Evolutionary conservation across 1,140 invertebrate species (phyloP), one percentile per base, ranked within the genome.

Genomic region (Eueides isabella): DNA sequence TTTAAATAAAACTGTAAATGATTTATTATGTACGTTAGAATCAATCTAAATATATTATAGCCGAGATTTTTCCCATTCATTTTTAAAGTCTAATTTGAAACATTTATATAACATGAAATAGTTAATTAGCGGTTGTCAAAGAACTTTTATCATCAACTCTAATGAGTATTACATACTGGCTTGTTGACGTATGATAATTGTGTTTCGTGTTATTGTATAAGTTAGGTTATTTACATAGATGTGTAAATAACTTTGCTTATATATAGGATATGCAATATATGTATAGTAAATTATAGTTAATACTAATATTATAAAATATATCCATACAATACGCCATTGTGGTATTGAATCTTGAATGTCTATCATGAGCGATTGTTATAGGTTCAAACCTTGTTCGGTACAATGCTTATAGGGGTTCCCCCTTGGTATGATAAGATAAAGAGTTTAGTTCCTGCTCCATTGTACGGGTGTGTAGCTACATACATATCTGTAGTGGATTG

Each of bases 111-210:
- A 19, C n/a, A 44, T 19, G 41, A 55, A 55, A 55, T 3, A 55
- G 48, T 55, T 19, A 48, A 48, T 48, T 23, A 55, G 23, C 26
- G 2, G 23, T 55, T 23, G 48, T 55, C 11, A 55, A 55, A 26
- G 48, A 23, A 55, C 26, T 55, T 55, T 55, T 26, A 55, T 55
- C 48, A 26, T 12, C 9, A 55, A 23, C 48, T 55, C 1, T 55
- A 55, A 55, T 26, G 48, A 26, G 19, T 26, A 55, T 55, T 55
- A 55, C 48, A 23, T 55, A 26, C 19, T 23, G 23, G 48, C 26
- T 12, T 55, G 48, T 55, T 55, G 48, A 55, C 48, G 19, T 55
- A n/a, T 55, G 48, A 55, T 55, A 55, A 55, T 26, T 26, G 19
- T 7, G 48, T 55, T 23, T 11, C 23, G 3, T 55, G n/a, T n/a